A percentile compares a stretch with the other conserved stretches of the same genome.
These are phyloP conservation scores for Taurulus bubalis DNA, from an alignment of 2,113 vertebrate genomes.

Conservation along the genomic window DNA sequence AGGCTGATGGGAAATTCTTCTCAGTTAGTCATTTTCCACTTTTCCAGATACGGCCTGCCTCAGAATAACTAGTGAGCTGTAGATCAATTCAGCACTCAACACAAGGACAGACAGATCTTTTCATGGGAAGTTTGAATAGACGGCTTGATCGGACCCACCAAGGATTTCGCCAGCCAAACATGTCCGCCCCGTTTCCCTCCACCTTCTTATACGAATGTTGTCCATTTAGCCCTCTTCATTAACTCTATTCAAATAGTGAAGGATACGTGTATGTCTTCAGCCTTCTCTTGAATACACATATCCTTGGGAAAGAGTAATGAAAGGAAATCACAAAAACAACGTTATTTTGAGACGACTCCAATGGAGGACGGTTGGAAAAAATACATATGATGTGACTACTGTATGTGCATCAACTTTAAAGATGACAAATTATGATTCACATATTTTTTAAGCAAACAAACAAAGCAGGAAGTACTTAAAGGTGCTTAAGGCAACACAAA, in stretches of 20 bases:
- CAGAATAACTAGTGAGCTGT: slow-evolving; percentile 36
- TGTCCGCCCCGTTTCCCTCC: slow-evolving; percentile 14
- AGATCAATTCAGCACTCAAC: slow-evolving; percentile 59
- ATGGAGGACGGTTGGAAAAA: neutral
- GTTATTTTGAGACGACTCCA: neutral
- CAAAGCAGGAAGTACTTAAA: neutral
- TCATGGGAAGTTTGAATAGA: slow-evolving; percentile 53
- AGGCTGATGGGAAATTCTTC: slow-evolving; percentile 49
- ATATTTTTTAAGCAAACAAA: neutral
- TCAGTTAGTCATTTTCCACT: slow-evolving; percentile 16
- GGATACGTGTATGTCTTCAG: neutral
- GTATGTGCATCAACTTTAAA: neutral
- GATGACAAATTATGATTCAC: neutral
- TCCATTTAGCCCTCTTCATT: slow-evolving; percentile 19
- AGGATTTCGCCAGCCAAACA: slow-evolving; percentile 23
- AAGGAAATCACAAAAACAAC: neutral
- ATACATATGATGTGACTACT: neutral
- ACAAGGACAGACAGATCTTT: slow-evolving; percentile 54
- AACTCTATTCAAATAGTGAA: slow-evolving; percentile 1
- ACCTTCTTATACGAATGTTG: too few relatives aligned
- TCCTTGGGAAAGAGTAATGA: slow-evolving; percentile 11
- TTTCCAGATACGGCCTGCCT: slow-evolving; percentile 40
- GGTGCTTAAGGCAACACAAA: too few relatives aligned
- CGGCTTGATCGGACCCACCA: slow-evolving; percentile 26
- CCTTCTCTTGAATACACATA: neutral